A percentile compares a stretch with the other conserved stretches of the same genome.
These are phyloP conservation scores for Austrolebias charrua DNA, from an alignment of 2,797 vertebrate genomes.

Conservation along the genomic window DNA sequence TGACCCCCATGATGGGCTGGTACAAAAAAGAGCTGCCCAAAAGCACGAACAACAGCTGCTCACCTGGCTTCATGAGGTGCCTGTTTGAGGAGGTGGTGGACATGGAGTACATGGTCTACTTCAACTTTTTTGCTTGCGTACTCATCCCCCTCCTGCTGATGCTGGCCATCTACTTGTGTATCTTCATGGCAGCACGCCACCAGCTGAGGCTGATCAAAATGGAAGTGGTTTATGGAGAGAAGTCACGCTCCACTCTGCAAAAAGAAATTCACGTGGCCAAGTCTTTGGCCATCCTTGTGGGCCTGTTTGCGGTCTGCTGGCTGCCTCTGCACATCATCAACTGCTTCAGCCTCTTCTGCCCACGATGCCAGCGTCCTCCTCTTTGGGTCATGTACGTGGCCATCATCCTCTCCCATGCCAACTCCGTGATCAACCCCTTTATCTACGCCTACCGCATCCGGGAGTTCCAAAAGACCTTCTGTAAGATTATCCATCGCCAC, in stretches of 20 bases:
- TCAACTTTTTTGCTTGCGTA: constrained; percentile 94
- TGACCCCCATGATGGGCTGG: constrained; percentile 97
- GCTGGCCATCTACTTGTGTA: constrained; percentile 92
- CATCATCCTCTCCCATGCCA: constrained; percentile 91
- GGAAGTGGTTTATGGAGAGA: constrained; percentile 83
- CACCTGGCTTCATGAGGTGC: constrained; percentile 80
- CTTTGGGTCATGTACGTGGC: constrained; percentile 87
- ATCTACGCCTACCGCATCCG: constrained; percentile 95
- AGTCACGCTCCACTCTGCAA: constrained; percentile 87
- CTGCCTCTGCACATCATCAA: constrained; percentile 93
- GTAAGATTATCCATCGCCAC: constrained; percentile 85
- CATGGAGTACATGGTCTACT: constrained; percentile 98
- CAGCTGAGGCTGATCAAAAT: constrained; percentile 91
- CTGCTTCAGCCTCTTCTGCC: constrained; percentile 91
- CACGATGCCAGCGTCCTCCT: constrained; percentile 69
- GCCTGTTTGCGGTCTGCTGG: constrained; percentile 93
- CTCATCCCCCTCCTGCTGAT: constrained; percentile 90
- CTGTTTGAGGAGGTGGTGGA: constrained; percentile 90
- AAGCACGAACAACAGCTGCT: constrained; percentile 63
- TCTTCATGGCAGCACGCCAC: constrained; percentile 93
- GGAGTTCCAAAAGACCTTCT: constrained; percentile 92
- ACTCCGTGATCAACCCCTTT: constrained; percentile 93
- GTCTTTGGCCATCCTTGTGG: constrained; percentile 94
- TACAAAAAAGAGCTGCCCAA: constrained; percentile 55
- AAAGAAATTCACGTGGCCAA: constrained; percentile 94